These are phyloP conservation scores for Dynastes grantii DNA, from an alignment of 2,888 invertebrate species.

Conservation along the genomic window DNA sequence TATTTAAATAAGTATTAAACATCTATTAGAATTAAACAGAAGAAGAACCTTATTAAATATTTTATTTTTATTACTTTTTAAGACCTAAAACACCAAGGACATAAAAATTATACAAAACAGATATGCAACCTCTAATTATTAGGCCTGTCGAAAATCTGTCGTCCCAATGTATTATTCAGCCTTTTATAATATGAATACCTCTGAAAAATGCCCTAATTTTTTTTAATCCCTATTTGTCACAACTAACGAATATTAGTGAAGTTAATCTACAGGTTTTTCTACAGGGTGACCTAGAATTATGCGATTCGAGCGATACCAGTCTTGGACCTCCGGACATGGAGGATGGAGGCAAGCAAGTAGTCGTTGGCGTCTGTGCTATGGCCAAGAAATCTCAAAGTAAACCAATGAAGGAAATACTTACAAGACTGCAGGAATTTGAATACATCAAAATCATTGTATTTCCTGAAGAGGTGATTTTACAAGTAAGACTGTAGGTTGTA, in stretches of 20 bases:
- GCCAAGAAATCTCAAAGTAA: constrained; percentile 99
- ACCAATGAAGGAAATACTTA: constrained; percentile 99
- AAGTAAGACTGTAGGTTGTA: constrained; percentile 72
- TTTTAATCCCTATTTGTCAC: no score
- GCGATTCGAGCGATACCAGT: constrained; percentile 74
- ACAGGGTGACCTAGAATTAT: constrained; percentile 86
- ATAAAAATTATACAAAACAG: no score
- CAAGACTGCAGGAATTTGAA: constrained; percentile 95
- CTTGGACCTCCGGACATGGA: constrained; percentile 71
- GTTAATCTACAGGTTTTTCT: constrained; percentile 1
- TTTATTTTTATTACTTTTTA: no score
- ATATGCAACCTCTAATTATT: no score
- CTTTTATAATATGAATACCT: no score
- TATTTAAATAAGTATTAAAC: no score
- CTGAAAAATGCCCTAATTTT: no score
- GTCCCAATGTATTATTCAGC: no score
- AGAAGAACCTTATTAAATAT: no score
- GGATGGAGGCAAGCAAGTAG: constrained; percentile 87
- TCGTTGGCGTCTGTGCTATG: constrained; percentile 99
- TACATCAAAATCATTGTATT: constrained; percentile 96
- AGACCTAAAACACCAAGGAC: no score
- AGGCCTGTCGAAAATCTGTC: no score
- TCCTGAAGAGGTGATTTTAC: constrained; percentile 95
- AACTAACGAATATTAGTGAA: not conserved
- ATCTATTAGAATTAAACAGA: no score